Conservation (phyloP, 2,113 vertebrate species). For the Rhea americana region DNA sequence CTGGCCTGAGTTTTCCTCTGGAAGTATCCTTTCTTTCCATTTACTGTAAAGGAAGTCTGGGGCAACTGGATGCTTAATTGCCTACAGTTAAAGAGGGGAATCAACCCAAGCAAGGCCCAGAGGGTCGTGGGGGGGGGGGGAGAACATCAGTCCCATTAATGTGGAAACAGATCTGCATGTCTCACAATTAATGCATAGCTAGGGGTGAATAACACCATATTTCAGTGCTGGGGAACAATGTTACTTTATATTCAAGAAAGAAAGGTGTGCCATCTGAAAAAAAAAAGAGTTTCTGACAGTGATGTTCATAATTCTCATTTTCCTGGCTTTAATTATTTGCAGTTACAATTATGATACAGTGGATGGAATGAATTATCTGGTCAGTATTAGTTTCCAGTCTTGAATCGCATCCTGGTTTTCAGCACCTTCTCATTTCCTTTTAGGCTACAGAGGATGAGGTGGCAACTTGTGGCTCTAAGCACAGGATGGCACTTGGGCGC, state of each 20-base stretch:
- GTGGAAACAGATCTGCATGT: not conserved
- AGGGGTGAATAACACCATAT: not conserved
- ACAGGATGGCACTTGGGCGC: not conserved
- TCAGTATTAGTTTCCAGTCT: not conserved
- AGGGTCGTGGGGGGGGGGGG: not conserved
- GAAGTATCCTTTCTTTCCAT: not conserved
- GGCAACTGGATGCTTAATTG: not conserved
- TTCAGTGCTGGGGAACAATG: not conserved
- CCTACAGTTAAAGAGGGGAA: not conserved
- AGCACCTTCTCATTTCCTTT: not conserved
- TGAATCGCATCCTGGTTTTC: not conserved
- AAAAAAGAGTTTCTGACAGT: not conserved
- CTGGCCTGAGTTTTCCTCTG: not conserved
- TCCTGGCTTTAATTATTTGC: not conserved
- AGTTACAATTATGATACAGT: not conserved
- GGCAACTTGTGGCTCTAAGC: not conserved
- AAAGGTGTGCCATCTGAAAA: not conserved
- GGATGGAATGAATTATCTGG: not conserved
- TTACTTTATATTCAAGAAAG: fast-evolving
- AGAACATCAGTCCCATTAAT: not conserved
- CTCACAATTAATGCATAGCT: not conserved
- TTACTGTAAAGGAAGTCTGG: not conserved
- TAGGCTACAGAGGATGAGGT: not conserved
- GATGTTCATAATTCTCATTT: not conserved
- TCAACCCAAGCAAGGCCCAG: not conserved